Conservation (phyloP, 2,113 vertebrate species). For the Gopherus flavomarginatus region DNA sequence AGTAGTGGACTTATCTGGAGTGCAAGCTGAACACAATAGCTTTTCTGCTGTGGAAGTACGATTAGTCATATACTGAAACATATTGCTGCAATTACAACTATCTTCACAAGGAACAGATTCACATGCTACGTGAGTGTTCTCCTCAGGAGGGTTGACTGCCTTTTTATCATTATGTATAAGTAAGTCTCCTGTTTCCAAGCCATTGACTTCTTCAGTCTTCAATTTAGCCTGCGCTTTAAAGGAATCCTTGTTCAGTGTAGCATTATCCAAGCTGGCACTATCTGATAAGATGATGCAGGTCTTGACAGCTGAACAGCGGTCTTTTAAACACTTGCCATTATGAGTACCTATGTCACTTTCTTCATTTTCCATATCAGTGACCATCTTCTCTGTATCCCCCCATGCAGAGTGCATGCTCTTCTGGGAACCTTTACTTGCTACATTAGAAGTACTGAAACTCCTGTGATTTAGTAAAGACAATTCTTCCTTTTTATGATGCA, state of each 20-base stretch:
- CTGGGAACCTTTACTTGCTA: not conserved
- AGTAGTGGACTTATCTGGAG: constrained; percentile 5
- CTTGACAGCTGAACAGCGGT: constrained; percentile 5
- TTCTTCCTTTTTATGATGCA: constrained; percentile 1
- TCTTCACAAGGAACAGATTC: constrained; percentile 13
- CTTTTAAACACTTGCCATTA: not conserved
- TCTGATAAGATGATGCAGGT: constrained; percentile 31
- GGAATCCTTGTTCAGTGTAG: constrained; percentile 1
- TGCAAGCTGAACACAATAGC: not conserved
- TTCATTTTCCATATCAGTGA: not conserved
- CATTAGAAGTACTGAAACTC: not conserved
- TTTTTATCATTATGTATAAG: not conserved
- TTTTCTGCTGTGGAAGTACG: not conserved
- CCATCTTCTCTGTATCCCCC: not conserved
- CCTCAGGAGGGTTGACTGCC: not conserved
- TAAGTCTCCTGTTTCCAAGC: not conserved
- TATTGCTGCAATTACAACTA: not conserved
- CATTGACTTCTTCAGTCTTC: not conserved
- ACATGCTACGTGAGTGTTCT: not conserved
- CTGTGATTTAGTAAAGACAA: constrained; percentile 9
- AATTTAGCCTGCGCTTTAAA: not conserved
- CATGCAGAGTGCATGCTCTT: not conserved
- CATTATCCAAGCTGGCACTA: not conserved
- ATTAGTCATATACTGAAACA: not conserved
- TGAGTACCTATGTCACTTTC: not conserved